A percentile compares a stretch with the other conserved stretches of the same genome.
Evolutionary conservation across 2,797 vertebrate species (phyloP).

Genomic region (Melopsittacus undulatus): DNA sequence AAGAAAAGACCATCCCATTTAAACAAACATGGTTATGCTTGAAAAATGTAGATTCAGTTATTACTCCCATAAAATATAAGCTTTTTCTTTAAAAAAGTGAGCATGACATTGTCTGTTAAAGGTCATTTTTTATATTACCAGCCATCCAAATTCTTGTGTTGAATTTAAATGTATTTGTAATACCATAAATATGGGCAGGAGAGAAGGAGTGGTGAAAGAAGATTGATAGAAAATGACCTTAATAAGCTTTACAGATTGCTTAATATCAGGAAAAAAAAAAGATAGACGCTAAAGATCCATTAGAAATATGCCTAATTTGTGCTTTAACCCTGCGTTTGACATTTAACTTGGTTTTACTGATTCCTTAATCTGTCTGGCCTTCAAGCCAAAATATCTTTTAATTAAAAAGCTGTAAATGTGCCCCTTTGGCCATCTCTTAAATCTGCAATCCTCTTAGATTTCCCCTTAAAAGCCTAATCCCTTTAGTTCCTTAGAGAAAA

Average conservation of each 20-base stretch:
- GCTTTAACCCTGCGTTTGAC: constrained; percentile 19
- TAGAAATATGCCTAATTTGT: constrained; percentile 19
- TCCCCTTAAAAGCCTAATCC: constrained; percentile 28
- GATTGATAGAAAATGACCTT: constrained; percentile 12
- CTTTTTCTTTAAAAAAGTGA: neutral
- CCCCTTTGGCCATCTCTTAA: constrained; percentile 42
- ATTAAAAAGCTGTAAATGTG: constrained; percentile 52
- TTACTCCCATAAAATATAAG: neutral
- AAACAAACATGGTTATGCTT: neutral
- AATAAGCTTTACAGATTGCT: neutral
- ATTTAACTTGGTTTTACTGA: constrained; percentile 50
- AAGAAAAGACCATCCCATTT: neutral
- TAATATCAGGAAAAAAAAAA: neutral
- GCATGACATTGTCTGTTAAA: neutral
- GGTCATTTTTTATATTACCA: neutral
- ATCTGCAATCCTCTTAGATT: constrained; percentile 47
- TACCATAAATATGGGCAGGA: neutral
- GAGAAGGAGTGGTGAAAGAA: neutral
- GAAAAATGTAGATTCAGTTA: neutral
- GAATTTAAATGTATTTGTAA: neutral
- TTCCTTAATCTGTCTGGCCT: constrained; percentile 37
- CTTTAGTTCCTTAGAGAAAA: neutral
- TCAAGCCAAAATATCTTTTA: constrained; percentile 43
- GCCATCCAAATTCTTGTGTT: neutral
- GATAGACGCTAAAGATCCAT: neutral